These are phyloP conservation scores for Emys orbicularis DNA, from an alignment of 2,797 vertebrate genomes.

Conservation along the genomic window DNA sequence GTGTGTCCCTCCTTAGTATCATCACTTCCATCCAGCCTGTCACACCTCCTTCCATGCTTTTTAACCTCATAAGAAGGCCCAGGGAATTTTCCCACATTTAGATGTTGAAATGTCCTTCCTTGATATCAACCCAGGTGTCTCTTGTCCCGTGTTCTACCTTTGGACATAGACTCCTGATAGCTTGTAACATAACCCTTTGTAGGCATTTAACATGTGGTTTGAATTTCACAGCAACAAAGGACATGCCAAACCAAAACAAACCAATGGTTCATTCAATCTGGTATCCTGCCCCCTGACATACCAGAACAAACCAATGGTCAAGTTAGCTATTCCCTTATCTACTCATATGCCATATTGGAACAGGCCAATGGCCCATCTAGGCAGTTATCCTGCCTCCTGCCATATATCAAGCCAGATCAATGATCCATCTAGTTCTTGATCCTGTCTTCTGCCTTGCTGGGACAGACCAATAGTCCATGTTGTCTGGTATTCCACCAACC, in stretches of 20 bases:
- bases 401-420: neutral
- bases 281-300: neutral
- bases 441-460: neutral
- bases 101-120: neutral
- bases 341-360: neutral
- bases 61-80: neutral
- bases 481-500: neutral
- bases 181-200: neutral
- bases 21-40: neutral
- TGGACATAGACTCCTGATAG: neutral
- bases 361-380: neutral
- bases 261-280: neutral
- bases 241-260: neutral
- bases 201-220: neutral
- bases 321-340: neutral
- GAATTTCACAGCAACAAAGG: neutral
- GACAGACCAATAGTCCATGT: neutral
- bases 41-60: neutral
- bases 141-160: neutral
- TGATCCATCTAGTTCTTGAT: neutral
- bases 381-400: neutral
- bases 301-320: neutral
- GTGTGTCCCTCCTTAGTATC: neutral
- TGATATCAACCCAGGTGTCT: neutral
- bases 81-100: neutral